phyloP scores from a whole-genome alignment of 1,140 invertebrate species.

The Luehdorfia chinensis region DNA sequence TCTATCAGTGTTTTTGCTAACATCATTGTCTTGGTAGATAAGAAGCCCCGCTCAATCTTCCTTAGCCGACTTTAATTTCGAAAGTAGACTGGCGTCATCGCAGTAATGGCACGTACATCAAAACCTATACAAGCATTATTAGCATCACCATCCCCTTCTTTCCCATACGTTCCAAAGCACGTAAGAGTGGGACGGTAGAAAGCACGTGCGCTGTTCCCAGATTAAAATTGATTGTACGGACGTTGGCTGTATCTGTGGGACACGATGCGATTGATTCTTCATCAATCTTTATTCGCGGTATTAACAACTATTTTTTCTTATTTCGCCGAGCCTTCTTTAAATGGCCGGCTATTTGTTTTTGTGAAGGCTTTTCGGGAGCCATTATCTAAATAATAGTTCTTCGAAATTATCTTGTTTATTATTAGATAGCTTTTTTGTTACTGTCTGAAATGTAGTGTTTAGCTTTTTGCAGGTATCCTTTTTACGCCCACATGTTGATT shows the following conservation, averaged over 20 bases:
- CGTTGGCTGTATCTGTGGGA: constrained; percentile 60
- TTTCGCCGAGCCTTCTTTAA: constrained; percentile 20
- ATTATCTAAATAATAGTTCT: constrained; percentile 16
- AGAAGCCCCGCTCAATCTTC: constrained; percentile 64
- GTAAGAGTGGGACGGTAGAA: constrained; percentile 26
- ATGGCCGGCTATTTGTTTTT: constrained; percentile 23
- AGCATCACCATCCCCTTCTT: constrained; percentile 35
- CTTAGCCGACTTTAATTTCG: constrained; percentile 67
- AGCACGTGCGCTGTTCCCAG: constrained; percentile 49
- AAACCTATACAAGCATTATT: constrained; percentile 55
- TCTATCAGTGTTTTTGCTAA: constrained; percentile 54
- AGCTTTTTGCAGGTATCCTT: constrained; percentile 1
- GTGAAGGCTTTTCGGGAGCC: constrained; percentile 10
- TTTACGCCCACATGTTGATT: too few relatives aligned
- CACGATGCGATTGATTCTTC: constrained; percentile 67
- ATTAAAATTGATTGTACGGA: constrained; percentile 73
- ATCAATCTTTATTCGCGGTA: constrained; percentile 71
- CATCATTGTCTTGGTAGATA: constrained; percentile 68
- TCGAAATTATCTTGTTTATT: constrained; percentile 17
- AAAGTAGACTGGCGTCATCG: constrained; percentile 68
- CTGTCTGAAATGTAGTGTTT: constrained; percentile 3
- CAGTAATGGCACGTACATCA: constrained; percentile 57
- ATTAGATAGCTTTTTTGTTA: constrained; percentile 15
- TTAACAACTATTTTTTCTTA: constrained; percentile 48
- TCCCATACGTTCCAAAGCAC: neutral